Conservation (phyloP, 2,797 vertebrate genomes). For the Bradypodion pumilum region DNA sequence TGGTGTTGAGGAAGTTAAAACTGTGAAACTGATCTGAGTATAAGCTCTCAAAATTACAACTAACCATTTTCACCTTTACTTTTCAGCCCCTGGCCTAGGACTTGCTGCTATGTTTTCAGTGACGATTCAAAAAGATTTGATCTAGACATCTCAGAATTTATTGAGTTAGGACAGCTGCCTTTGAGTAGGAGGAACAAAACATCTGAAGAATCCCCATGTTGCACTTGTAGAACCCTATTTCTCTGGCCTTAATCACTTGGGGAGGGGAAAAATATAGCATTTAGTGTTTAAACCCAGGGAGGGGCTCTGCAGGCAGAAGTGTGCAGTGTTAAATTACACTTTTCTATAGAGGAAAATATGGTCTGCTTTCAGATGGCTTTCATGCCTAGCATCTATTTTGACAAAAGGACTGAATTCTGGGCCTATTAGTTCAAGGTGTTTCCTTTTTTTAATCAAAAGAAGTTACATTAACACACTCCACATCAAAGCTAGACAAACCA, state of each 20-base stretch:
- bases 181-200: background rate
- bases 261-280: too few relatives aligned
- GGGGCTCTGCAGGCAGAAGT: background rate
- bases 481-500: background rate
- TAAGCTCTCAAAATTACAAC: too few relatives aligned
- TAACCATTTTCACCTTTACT: too few relatives aligned
- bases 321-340: background rate
- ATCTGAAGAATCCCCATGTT: background rate
- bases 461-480: background rate
- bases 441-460: background rate
- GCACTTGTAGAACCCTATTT: background rate
- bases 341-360: too few relatives aligned
- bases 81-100: too few relatives aligned
- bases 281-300: background rate
- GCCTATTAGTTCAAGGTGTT: background rate
- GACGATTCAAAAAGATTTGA: background rate
- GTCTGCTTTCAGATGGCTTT: too few relatives aligned
- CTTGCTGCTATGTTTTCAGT: background rate
- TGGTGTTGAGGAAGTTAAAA: background rate
- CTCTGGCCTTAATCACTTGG: background rate
- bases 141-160: background rate
- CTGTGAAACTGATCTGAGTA: background rate
- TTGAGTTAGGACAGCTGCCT: slow-evolving; percentile 1
- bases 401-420: background rate
- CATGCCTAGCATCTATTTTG: background rate